Evolutionary conservation across 2,888 invertebrate genomes (phyloP), one percentile per base, ranked within the genome.

Genomic region (Cotesia congregata): DNA sequence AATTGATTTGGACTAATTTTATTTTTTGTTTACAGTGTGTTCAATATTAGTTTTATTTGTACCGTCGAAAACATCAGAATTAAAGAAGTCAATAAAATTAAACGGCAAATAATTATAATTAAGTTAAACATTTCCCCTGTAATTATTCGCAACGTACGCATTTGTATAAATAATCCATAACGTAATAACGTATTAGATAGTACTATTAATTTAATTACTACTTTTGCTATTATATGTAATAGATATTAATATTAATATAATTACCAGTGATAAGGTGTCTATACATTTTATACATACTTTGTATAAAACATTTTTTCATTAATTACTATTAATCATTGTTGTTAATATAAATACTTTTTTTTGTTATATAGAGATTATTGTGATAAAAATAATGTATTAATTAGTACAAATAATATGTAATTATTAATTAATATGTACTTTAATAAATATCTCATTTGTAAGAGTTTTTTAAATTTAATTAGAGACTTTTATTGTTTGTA

Each of bases 31-130:
- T 82, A 15, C 78, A 87, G 87, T 81, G 12, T 85, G 86, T 67
- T 85, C 87, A 9, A 41, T 84, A 6, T 67, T 87, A 64, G 82
- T 86, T 3, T 67, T 78, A 20, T 62, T 86, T 4, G 78, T 87
- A 30, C 86, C 87, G 0, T 77, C 78, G 4, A 82, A 81, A 30
- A 20, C 73, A 1, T 68, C 78, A 3, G 59, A 64, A 15, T 60
- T 73, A 15, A 76, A 76, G 40, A 62, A 68, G 17, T 76, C 72
- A 0, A 76, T 76, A 50, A 67, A 73, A 30, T 30, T 41, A n/a
- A 68, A 72, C 17, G 62, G 38, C 41, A 75, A 71, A 6, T 50
- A 65, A 41, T 20, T 65, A 65, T 65, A 41, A 50, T 50, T 50
- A 50, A 50, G 9, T 9, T 50, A 6, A 67, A 38, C 6, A 40